Base-by-base conservation (phyloP, 2,888 invertebrate species). In the Gymnocheta viridis region DNA sequence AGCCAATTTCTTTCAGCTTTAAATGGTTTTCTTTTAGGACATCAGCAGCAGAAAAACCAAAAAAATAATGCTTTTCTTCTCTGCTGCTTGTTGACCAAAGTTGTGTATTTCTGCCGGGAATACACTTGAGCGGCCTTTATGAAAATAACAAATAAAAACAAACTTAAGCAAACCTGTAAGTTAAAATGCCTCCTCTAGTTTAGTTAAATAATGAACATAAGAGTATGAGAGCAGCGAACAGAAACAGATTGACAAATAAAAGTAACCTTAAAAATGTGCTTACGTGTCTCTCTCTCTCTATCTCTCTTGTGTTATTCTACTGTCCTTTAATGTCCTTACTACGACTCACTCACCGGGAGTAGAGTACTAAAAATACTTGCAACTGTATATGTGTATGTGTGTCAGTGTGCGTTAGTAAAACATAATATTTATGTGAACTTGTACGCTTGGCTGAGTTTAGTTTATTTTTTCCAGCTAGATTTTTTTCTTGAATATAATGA, bases 41-140 rank as follows among this genome's bases (percentile, higher is more conserved):
- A n/a, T n/a, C n/a, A 49, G 7, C 41, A 19, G 12, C 17, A 17
- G 10, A 7, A 22, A 27, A n/a, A n/a, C n/a, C n/a, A n/a, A n/a
- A n/a, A n/a, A n/a, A n/a, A n/a, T n/a, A n/a, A n/a, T n/a, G n/a
- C 2, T 66, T 35, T 14, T 47, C 5, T 24, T 35, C 2, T 54
- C 12, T 19, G 9, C 14, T 22, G 19, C 38, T 44, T 62, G 49
- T 14, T 73, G 17, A 27, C 58, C 56, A 19, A 17, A 54, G 70
- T 44, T 70, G 56, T 49, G 22, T 60, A 72, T 73, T 62, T 73
- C 12, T 73, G 14, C 7, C 24, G n/a, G n/a, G 49, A 60, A 51
- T 77, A 60, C 58, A 76, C 77, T 78, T 49, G 69, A 69, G 60
- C 62, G 77, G 58, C 69, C 69, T 41, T 69, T 51, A 22, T 32